Conservation (phyloP, 2,888 invertebrate species). For the Cephus sareptanus region DNA sequence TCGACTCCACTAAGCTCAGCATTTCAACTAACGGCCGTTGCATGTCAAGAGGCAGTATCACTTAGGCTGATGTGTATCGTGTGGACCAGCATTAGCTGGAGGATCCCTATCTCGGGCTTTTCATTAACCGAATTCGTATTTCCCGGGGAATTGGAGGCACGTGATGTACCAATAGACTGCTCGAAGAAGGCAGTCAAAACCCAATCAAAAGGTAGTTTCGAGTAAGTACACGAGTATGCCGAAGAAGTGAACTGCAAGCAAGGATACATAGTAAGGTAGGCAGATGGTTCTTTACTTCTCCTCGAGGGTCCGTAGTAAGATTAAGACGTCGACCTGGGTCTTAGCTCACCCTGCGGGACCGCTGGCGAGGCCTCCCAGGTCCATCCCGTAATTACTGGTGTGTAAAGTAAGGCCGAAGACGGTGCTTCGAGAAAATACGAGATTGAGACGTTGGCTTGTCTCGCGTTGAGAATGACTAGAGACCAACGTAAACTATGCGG, state of each 20-base stretch:
- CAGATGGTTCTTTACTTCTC: neutral
- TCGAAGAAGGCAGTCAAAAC: neutral
- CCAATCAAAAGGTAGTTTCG: neutral
- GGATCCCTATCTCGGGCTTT: conserved; percentile 19
- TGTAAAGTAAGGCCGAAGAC: neutral
- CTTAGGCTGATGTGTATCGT: conserved; percentile 16
- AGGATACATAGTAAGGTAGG: neutral
- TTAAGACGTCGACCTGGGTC: conserved; percentile 14
- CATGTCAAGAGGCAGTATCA: conserved; percentile 21
- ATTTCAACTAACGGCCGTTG: neutral
- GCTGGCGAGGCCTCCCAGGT: conserved; percentile 8
- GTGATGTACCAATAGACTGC: neutral
- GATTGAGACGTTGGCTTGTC: neutral
- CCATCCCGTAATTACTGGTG: neutral
- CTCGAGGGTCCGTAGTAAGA: neutral
- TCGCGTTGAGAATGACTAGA: neutral
- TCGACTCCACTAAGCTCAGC: neutral
- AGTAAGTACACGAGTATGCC: neutral
- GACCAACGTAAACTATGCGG: neutral
- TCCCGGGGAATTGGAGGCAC: conserved; percentile 12
- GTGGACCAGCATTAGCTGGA: conserved; percentile 10
- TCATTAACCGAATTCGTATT: conserved; percentile 18
- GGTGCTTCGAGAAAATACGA: neutral
- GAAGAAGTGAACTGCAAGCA: neutral
- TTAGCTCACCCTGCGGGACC: conserved; percentile 15